Percentiles rank a stretch among this genome's conserved stretches.
These are phyloP conservation scores for Heliconius ethilla DNA, from an alignment of 2,888 invertebrate species.

Conservation along the genomic window DNA sequence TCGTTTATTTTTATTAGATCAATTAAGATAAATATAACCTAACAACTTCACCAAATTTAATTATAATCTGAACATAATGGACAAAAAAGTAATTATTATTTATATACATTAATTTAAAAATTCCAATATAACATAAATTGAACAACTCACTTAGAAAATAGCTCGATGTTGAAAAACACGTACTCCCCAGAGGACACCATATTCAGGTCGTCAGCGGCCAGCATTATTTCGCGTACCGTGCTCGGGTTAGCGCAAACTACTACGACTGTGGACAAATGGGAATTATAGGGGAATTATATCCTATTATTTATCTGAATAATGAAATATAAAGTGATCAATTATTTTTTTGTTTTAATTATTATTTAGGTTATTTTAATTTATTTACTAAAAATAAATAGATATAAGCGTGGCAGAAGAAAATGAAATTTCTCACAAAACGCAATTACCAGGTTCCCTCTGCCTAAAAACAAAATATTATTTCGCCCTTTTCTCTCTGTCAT, in stretches of 20 bases:
- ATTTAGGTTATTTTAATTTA: too few relatives aligned
- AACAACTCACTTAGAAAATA: conserved; percentile 93
- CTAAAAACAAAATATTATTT: too few relatives aligned
- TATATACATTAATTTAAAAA: neutral
- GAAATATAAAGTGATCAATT: neutral
- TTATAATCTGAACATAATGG: too few relatives aligned
- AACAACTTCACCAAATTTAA: too few relatives aligned
- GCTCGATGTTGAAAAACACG: conserved; percentile 98
- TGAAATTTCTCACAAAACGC: too few relatives aligned
- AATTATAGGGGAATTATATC: neutral
- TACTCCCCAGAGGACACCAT: conserved; percentile 99
- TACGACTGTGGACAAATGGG: conserved; percentile 85
- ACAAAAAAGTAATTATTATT: too few relatives aligned
- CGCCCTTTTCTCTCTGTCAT: neutral
- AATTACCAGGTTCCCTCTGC: too few relatives aligned
- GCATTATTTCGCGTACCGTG: conserved; percentile 94
- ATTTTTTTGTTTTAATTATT: neutral
- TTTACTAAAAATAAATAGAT: too few relatives aligned
- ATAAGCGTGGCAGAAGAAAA: too few relatives aligned
- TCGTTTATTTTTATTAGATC: neutral
- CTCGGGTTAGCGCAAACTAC: conserved; percentile 95
- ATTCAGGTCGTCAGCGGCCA: conserved; percentile 95
- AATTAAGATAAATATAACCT: neutral
- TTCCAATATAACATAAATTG: neutral
- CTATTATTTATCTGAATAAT: neutral